A percentile compares a stretch with the other conserved stretches of the same genome.
These are phyloP conservation scores for Heteromurus nitidus DNA, from an alignment of 2,888 invertebrate species.

Conservation along the genomic window DNA sequence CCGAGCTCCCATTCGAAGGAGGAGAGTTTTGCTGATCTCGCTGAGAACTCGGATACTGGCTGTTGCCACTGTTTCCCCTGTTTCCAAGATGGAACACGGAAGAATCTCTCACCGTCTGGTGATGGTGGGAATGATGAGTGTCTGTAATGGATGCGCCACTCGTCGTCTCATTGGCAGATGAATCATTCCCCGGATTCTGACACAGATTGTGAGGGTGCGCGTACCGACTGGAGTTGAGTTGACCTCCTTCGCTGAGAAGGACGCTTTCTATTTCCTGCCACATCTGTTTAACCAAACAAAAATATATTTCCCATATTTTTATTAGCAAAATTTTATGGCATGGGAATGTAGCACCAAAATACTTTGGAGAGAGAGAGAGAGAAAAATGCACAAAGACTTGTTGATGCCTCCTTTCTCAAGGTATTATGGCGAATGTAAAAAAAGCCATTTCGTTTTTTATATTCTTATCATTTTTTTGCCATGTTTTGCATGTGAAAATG, in stretches of 20 bases:
- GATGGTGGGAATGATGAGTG: constrained; percentile 29
- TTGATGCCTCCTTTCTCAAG: too few relatives aligned
- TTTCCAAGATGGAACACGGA: constrained; percentile 7
- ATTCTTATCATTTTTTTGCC: constrained; percentile 18
- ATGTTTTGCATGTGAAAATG: neutral
- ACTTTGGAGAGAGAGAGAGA: too few relatives aligned
- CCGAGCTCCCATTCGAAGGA: constrained; percentile 30
- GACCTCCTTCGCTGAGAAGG: constrained; percentile 72
- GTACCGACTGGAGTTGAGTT: constrained; percentile 58
- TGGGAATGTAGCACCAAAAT: too few relatives aligned
- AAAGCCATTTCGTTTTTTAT: too few relatives aligned
- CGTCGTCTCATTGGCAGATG: constrained; percentile 41
- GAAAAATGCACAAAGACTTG: too few relatives aligned
- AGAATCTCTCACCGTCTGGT: constrained; percentile 16
- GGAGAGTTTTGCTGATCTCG: constrained; percentile 40
- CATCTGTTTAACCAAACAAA: constrained; percentile 63
- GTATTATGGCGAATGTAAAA: too few relatives aligned
- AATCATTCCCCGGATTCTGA: constrained; percentile 32
- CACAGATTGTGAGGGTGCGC: constrained; percentile 42
- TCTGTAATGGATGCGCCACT: constrained; percentile 22
- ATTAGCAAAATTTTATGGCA: too few relatives aligned
- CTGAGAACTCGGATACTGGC: too few relatives aligned
- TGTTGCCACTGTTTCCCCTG: constrained; percentile 17
- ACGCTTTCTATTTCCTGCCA: constrained; percentile 73
- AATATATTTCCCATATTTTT: neutral